Evolutionary conservation across 1,140 invertebrate genomes (phyloP).

Genomic region (Drosophila dunni): DNA sequence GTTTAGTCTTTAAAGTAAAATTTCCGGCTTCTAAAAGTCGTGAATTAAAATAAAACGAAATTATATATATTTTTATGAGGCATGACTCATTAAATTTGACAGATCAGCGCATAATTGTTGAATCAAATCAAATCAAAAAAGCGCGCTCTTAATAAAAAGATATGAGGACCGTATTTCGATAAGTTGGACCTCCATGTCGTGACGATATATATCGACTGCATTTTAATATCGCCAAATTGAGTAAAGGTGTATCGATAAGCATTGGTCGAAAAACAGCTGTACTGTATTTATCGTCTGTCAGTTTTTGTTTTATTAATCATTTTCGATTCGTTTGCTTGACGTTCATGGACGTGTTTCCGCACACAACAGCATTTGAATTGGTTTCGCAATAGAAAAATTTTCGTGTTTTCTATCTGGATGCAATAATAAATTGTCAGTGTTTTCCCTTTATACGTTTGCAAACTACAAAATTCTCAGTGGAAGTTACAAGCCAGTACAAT

Average conservation of each 20-base stretch:
- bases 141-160: background rate
- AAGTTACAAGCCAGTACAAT: conserved; percentile 38
- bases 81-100: background rate
- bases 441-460: conserved; percentile 46
- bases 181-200: background rate
- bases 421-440: conserved; percentile 70
- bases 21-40: background rate
- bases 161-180: background rate
- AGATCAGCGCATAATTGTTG: background rate
- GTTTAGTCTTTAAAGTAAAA: background rate
- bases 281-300: conserved; percentile 37
- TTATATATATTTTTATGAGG: background rate
- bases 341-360: conserved; percentile 69
- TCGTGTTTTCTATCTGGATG: conserved; percentile 74
- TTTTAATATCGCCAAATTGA: background rate
- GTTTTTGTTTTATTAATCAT: conserved; percentile 73
- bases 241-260: conserved; percentile 21
- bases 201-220: background rate
- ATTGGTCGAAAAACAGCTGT: conserved; percentile 27
- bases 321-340: conserved; percentile 76
- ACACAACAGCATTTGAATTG: conserved; percentile 68
- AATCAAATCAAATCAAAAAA: background rate
- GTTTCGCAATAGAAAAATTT: conserved; percentile 78
- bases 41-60: no score
- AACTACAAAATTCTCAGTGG: conserved; percentile 75